Percentiles rank a stretch among this genome's conserved stretches.
phyloP scores from a whole-genome alignment of 2,113 vertebrate genomes.

The Poicephalus gulielmi region DNA sequence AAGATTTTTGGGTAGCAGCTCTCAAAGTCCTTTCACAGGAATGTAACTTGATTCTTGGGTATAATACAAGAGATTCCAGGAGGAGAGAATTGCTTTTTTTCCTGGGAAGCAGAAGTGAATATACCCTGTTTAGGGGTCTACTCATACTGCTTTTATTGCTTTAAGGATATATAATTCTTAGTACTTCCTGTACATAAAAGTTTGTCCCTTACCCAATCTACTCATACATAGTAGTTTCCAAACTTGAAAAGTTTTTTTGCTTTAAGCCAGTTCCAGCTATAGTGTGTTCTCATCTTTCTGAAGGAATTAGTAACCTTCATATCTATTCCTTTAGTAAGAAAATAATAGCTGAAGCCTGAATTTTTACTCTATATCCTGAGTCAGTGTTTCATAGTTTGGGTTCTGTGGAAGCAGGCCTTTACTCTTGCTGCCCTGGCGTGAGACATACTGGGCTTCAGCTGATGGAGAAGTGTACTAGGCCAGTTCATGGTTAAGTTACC shows the following conservation, averaged over 20 bases:
- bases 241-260: neutral
- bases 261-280: neutral
- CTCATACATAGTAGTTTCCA: neutral
- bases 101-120: neutral
- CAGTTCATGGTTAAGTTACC: neutral
- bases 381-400: no score
- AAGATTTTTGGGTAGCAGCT: neutral
- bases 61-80: neutral
- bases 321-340: neutral
- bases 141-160: neutral
- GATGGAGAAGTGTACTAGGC: neutral
- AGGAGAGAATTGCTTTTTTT: neutral
- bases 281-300: neutral
- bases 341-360: neutral
- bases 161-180: neutral
- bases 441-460: neutral
- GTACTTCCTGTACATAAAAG: neutral
- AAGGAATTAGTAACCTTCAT: neutral
- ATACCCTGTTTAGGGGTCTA: neutral
- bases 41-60: neutral
- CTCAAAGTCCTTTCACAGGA: neutral
- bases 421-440: neutral
- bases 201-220: neutral
- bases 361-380: neutral
- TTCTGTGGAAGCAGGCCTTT: neutral